Conservation (phyloP, 1,140 invertebrate genomes). For the Scaptomyza montana region DNA sequence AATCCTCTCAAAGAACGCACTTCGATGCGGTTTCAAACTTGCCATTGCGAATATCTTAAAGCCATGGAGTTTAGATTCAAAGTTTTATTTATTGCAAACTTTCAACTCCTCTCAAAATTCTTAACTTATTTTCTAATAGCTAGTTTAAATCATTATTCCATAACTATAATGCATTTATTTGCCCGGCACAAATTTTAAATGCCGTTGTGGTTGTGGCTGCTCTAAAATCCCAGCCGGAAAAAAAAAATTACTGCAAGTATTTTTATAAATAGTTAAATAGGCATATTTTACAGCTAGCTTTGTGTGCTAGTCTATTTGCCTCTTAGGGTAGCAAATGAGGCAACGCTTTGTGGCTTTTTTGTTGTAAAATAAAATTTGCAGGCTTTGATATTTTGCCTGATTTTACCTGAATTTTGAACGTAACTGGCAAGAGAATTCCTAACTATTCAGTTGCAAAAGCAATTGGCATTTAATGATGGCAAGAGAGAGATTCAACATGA, state of each 20-base stretch:
- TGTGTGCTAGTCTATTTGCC: neutral
- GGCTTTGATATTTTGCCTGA: conserved; percentile 54
- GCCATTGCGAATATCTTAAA: no score
- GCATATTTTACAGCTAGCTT: conserved; percentile 45
- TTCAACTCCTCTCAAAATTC: neutral
- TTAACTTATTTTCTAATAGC: neutral
- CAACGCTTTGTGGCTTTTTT: conserved; percentile 53
- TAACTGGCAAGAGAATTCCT: conserved; percentile 45
- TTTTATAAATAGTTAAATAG: conserved; percentile 81
- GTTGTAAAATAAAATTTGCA: conserved; percentile 46
- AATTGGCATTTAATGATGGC: conserved; percentile 48
- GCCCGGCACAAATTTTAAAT: conserved; percentile 24
- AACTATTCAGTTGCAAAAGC: conserved; percentile 58
- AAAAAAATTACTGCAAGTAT: conserved; percentile 71
- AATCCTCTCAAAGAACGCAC: no score
- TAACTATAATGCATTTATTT: conserved; percentile 31
- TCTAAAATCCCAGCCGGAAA: conserved; percentile 14
- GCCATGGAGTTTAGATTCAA: no score
- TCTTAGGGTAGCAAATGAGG: conserved; percentile 19
- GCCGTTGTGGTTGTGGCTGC: neutral
- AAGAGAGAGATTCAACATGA: neutral
- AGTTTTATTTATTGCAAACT: neutral
- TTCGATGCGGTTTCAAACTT: no score
- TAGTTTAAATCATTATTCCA: conserved; percentile 1
- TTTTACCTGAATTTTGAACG: conserved; percentile 59